Base-by-base conservation (phyloP, 2,888 invertebrate genomes). In the Drosophila trichaetosa region DNA sequence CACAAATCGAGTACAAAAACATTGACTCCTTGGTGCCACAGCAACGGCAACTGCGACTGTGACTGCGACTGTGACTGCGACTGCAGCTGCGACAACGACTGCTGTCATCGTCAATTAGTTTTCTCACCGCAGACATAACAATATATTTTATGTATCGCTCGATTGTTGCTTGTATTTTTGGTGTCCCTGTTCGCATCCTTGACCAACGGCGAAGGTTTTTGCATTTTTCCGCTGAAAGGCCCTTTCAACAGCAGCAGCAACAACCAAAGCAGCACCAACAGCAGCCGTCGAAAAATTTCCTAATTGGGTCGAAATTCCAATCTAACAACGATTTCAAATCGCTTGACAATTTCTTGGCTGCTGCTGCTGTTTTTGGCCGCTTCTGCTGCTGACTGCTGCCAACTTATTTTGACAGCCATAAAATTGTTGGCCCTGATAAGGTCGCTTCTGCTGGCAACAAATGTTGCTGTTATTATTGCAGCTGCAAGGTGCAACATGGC, bases 221-320 rank as follows among this genome's bases (percentile, higher is more conserved):
- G 82, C 73, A 81, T 84, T 80, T 75, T 81, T 89, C 79, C 66
- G 58, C 81, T 42, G 68, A 82, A 71, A 73, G 69, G 75, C 71
- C 73, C 69, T 57, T 42, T 57, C 57, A 60, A 36, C 42, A 54
- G 46, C 74, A 69, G 57, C 48, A 54, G 46, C 46, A 57, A 42
- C 65, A 71, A 24, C 78, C 54, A 38, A 38, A 27, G 46, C 46
- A 58, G 40, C 51, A 53, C 36, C 65, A 69, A n/a, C 78, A 72
- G 59, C 70, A 73, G 60, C 66, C 56, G 66, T 63, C 79, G 72
- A 90, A 68, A 81, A 87, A 85, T 91, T 73, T 89, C 91, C 90
- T 90, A 90, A 90, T 90, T 90, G 90, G 90, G 91, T 89, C 88
- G 87, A 91, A 90, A 90, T 90, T 90, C 90, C 90, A 90, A 82